Evolutionary conservation across 2,888 invertebrate species (phyloP).

Genomic region (Pheosia gnoma): DNA sequence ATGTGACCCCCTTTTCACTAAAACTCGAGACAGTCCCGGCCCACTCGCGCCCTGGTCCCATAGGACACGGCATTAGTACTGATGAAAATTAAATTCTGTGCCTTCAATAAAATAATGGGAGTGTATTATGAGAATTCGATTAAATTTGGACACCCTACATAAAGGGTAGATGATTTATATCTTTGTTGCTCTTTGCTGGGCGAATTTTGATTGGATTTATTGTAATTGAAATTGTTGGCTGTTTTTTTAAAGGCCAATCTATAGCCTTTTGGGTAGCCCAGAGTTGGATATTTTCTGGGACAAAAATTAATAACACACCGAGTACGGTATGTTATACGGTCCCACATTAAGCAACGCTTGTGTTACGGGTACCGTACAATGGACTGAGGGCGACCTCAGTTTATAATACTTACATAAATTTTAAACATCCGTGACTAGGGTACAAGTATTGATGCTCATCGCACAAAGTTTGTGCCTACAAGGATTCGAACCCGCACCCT

Average conservation of each 20-base stretch:
- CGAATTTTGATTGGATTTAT: conserved; percentile 29
- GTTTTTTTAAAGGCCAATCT: neutral
- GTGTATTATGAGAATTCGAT: conserved; percentile 68
- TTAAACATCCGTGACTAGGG: too few species aligned
- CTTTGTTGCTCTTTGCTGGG: conserved; percentile 15
- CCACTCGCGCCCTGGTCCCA: conserved; percentile 31
- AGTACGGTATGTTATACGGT: too few species aligned
- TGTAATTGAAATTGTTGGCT: conserved; percentile 15
- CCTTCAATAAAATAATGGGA: conserved; percentile 72
- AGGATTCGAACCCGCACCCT: too few species aligned
- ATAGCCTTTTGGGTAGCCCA: too few species aligned
- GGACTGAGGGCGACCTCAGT: too few species aligned
- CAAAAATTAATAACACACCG: too few species aligned
- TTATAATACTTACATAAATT: too few species aligned
- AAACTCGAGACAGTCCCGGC: conserved; percentile 40
- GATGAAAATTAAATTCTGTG: conserved; percentile 68
- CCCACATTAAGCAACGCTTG: too few species aligned
- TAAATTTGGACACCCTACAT: conserved; percentile 44
- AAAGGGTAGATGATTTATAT: conserved; percentile 32
- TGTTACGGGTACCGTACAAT: too few species aligned
- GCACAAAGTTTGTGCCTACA: too few species aligned
- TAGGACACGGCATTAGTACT: conserved; percentile 59
- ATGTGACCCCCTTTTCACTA: conserved; percentile 21
- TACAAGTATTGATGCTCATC: too few species aligned
- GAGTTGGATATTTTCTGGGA: too few species aligned